Percentiles rank a stretch among this genome's conserved stretches.
Evolutionary conservation across 2,113 vertebrate species (phyloP).

Genomic region (Dolichallabes microphthalmus): DNA sequence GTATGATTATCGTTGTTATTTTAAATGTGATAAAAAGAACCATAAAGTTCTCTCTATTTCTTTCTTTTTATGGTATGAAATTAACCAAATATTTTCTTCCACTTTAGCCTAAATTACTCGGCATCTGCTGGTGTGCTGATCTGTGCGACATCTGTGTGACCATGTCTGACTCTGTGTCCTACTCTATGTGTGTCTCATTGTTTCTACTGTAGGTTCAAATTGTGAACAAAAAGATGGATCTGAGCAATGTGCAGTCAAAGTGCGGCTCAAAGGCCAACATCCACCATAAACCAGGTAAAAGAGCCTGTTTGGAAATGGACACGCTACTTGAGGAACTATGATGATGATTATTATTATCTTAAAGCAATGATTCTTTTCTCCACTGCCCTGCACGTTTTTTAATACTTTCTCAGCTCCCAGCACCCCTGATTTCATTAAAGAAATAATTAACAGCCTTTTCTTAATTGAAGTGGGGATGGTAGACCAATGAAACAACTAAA

Average conservation of each 20-base stretch:
- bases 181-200: constrained; percentile 20
- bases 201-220: constrained; percentile 82
- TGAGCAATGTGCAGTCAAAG: constrained; percentile 85
- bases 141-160: neutral
- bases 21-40: neutral
- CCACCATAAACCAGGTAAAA: constrained; percentile 86
- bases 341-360: neutral
- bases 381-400: too few species aligned
- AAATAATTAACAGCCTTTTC: too few species aligned
- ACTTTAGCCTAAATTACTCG: neutral
- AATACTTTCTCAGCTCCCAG: too few species aligned
- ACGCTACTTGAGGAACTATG: neutral
- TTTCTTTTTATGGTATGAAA: neutral
- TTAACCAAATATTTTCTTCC: neutral
- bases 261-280: constrained; percentile 86
- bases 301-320: neutral
- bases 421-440: too few species aligned
- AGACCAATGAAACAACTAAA: too few species aligned
- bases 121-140: neutral
- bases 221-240: constrained; percentile 84
- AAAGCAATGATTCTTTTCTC: too few species aligned
- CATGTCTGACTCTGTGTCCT: fast-evolving
- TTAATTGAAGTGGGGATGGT: too few species aligned
- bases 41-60: neutral
- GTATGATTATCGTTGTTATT: neutral